Percentiles rank a stretch among this genome's conserved stretches.
These are phyloP conservation scores for Rutpela maculata DNA, from an alignment of 2,888 invertebrate species.

Conservation along the genomic window DNA sequence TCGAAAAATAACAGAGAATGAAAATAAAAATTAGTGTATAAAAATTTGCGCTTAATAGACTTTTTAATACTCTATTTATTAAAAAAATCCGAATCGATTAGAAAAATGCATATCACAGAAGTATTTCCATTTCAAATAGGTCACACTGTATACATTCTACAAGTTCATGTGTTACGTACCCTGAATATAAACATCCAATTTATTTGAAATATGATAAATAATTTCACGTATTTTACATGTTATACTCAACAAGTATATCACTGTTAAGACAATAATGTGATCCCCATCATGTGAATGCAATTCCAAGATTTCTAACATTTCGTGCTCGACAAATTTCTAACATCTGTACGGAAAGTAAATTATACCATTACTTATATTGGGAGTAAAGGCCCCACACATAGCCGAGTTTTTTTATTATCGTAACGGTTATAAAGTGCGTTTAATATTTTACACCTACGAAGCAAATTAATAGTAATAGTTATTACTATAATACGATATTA, in stretches of 20 bases:
- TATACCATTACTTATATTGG: slow-evolving; percentile 40
- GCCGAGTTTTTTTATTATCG: slow-evolving; percentile 49
- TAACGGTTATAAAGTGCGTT: slow-evolving; percentile 49
- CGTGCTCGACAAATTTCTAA: slow-evolving; percentile 34
- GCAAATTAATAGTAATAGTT: slow-evolving; percentile 53
- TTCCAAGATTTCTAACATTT: slow-evolving; percentile 29
- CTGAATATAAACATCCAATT: background rate
- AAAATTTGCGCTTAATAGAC: no score
- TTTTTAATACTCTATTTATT: no score
- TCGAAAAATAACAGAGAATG: no score
- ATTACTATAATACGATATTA: slow-evolving; percentile 39
- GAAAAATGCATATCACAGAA: no score
- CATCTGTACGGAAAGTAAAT: slow-evolving; percentile 26
- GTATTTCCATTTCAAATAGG: no score
- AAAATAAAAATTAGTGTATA: no score
- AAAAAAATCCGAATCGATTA: no score
- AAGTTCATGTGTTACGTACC: background rate
- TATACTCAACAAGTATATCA: background rate
- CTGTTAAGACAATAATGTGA: slow-evolving; percentile 1
- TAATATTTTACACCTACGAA: slow-evolving; percentile 58
- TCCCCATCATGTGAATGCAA: slow-evolving; percentile 29
- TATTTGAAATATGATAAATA: background rate
- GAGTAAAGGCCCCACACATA: slow-evolving; percentile 54
- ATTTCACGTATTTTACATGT: background rate
- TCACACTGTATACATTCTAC: no score